phyloP scores from a whole-genome alignment of 2,888 invertebrate genomes.

The Caenorhabditis wallacei region DNA sequence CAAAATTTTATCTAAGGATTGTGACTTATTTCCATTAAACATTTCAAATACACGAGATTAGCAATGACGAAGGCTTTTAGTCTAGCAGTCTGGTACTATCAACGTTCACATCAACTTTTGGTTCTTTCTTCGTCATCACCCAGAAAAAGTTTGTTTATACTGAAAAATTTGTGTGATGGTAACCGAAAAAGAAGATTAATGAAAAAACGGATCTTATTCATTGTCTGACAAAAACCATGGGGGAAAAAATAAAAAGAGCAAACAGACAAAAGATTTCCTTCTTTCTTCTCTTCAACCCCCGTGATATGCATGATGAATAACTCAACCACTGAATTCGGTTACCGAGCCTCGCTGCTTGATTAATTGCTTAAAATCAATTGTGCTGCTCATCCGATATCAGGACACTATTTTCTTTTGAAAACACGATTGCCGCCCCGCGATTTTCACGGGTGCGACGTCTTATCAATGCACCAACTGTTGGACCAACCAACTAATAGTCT shows the following conservation, averaged over 20 bases:
- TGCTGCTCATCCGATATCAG: slow-evolving; percentile 32
- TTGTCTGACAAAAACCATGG: slow-evolving; percentile 1
- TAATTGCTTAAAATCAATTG: slow-evolving; percentile 55
- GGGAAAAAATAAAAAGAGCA: not conserved
- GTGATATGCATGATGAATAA: slow-evolving; percentile 54
- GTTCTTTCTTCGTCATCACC: slow-evolving; percentile 6
- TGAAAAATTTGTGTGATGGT: not conserved
- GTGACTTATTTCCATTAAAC: too few relatives aligned
- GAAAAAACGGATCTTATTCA: slow-evolving; percentile 31
- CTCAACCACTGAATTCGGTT: slow-evolving; percentile 37
- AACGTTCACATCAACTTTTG: slow-evolving; percentile 1
- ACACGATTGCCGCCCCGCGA: slow-evolving; percentile 36
- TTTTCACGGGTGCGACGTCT: slow-evolving; percentile 44
- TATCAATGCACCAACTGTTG: slow-evolving; percentile 56
- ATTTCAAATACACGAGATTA: not conserved
- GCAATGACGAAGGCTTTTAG: not conserved
- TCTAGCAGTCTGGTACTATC: slow-evolving; percentile 11
- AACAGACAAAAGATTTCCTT: slow-evolving; percentile 1
- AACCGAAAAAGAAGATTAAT: slow-evolving; percentile 25
- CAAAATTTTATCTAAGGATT: too few relatives aligned
- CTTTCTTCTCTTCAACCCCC: slow-evolving; percentile 16
- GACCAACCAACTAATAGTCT: slow-evolving; percentile 25
- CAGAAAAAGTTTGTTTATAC: not conserved
- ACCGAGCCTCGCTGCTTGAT: slow-evolving; percentile 34
- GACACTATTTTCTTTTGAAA: slow-evolving; percentile 39